Evolutionary conservation across 2,113 vertebrate species (phyloP).

Genomic region (Acrocephalus kingi): DNA sequence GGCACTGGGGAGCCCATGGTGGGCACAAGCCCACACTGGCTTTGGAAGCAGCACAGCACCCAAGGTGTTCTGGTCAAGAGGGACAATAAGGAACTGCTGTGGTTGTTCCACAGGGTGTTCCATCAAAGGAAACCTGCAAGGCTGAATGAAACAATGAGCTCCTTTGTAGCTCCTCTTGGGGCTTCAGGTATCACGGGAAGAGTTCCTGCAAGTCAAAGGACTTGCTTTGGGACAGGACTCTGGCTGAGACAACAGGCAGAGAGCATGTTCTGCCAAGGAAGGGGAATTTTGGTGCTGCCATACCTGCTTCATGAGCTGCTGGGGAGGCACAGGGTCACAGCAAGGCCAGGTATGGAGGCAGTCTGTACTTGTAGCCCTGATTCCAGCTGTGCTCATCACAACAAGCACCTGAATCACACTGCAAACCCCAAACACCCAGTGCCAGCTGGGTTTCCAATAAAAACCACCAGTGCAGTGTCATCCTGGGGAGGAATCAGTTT

Average conservation of each 20-base stretch:
- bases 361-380: rapidly evolving
- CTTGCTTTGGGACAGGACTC: too few relatives aligned
- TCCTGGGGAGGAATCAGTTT: conserved; percentile 26
- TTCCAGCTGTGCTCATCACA: neutral
- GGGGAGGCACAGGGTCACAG: neutral
- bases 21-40: rapidly evolving
- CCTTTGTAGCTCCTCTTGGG: neutral
- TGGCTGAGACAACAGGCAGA: too few relatives aligned
- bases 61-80: neutral
- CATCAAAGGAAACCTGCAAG: neutral
- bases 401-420: neutral
- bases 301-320: neutral
- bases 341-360: neutral
- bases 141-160: neutral
- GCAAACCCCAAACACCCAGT: neutral
- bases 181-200: rapidly evolving
- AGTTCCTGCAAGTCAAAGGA: neutral
- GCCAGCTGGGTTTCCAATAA: neutral
- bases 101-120: neutral
- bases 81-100: neutral
- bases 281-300: neutral
- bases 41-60: neutral
- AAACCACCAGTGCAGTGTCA: neutral
- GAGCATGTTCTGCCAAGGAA: neutral
- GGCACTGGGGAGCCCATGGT: neutral